Evolutionary conservation across 1,140 invertebrate genomes (phyloP).

Genomic region (Coptotermes formosanus): DNA sequence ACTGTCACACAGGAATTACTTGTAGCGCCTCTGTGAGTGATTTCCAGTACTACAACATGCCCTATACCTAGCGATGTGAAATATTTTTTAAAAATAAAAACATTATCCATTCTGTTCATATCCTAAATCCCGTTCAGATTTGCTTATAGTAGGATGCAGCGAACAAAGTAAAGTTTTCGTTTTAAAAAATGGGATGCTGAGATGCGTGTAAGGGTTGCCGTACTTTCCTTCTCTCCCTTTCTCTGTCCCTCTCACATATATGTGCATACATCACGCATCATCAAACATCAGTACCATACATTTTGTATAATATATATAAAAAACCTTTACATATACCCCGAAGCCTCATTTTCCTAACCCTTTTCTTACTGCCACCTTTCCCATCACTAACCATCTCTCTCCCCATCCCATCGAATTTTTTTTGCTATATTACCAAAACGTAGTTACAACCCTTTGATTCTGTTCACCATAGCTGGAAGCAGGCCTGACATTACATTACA

Average conservation of each 20-base stretch:
- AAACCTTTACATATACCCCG: not conserved
- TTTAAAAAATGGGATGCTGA: not conserved
- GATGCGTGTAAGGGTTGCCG: not conserved
- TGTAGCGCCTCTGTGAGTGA: no score
- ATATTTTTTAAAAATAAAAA: not conserved
- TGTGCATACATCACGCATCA: not conserved
- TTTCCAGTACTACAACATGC: no score
- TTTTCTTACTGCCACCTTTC: conserved; percentile 10
- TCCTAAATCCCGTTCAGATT: not conserved
- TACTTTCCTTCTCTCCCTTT: not conserved
- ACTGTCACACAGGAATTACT: no score
- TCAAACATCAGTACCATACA: not conserved
- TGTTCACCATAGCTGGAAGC: not conserved
- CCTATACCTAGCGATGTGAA: no score
- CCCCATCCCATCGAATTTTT: not conserved
- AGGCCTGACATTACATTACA: not conserved
- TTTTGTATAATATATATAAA: conserved; percentile 1
- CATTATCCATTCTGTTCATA: not conserved
- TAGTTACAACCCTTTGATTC: conserved; percentile 13
- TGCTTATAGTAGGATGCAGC: not conserved
- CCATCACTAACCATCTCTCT: not conserved
- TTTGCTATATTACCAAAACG: conserved; percentile 14
- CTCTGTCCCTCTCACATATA: not conserved
- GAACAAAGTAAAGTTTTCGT: not conserved
- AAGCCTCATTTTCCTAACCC: conserved; percentile 17